Percentiles rank a stretch among this genome's conserved stretches.
These are phyloP conservation scores for Globodera rostochiensis DNA, from an alignment of 1,140 invertebrate genomes.

Conservation along the genomic window DNA sequence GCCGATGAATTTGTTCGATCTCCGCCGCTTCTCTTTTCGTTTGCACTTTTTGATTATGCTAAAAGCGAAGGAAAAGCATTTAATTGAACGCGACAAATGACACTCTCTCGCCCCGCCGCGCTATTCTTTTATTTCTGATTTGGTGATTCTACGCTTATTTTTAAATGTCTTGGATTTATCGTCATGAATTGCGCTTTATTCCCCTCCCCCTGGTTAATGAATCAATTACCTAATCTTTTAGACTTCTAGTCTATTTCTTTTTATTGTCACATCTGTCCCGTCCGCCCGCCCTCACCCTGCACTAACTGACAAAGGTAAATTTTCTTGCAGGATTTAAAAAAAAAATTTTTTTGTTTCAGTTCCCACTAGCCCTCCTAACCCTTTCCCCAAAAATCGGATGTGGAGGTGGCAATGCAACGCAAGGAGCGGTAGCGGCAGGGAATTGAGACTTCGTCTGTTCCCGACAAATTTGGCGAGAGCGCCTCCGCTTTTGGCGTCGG, in stretches of 20 bases:
- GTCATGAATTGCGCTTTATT: too few relatives aligned
- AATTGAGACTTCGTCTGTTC: not conserved
- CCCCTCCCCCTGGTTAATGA: too few relatives aligned
- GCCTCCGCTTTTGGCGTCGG: not conserved
- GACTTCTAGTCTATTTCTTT: not conserved
- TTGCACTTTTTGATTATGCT: too few relatives aligned
- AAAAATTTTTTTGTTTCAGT: not conserved
- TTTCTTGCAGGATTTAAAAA: not conserved
- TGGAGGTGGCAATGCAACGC: slow-evolving; percentile 1
- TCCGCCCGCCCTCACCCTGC: not conserved
- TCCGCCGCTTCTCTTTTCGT: too few relatives aligned
- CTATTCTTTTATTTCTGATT: too few relatives aligned
- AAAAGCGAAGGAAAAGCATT: too few relatives aligned
- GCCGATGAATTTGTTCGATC: too few relatives aligned
- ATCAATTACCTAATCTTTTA: too few relatives aligned
- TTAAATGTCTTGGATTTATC: too few relatives aligned
- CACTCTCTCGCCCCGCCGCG: too few relatives aligned
- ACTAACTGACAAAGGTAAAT: not conserved
- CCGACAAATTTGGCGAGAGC: not conserved
- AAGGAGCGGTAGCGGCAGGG: not conserved
- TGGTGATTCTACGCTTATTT: too few relatives aligned
- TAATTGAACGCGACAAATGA: too few relatives aligned
- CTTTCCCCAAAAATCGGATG: not conserved
- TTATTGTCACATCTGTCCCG: not conserved
- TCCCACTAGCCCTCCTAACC: not conserved